phyloP scores from a whole-genome alignment of 1,140 invertebrate species.

The Pogonus chalceus region DNA sequence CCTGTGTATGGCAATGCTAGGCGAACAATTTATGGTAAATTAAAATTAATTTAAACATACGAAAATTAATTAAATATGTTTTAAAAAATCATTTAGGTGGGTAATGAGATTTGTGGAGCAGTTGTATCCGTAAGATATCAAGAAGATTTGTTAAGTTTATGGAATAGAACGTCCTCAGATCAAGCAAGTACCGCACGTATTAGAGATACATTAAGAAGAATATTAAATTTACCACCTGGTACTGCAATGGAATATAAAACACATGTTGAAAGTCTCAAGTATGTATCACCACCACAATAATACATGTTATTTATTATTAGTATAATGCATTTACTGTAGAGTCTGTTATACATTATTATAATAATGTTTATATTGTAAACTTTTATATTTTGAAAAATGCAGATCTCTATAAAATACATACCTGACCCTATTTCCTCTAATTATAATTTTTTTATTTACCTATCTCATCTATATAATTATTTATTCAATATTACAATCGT shows the following conservation, averaged over 20 bases:
- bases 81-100: slow-evolving; percentile 38
- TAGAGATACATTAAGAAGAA: slow-evolving; percentile 84
- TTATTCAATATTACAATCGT: too few species aligned
- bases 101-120: slow-evolving; percentile 96
- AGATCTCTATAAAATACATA: neutral
- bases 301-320: slow-evolving; percentile 7
- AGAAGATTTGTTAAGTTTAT: slow-evolving; percentile 96
- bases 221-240: slow-evolving; percentile 87
- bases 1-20: slow-evolving; percentile 92
- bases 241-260: slow-evolving; percentile 95
- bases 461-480: too few species aligned
- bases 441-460: too few species aligned
- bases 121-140: slow-evolving; percentile 70
- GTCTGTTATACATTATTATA: slow-evolving; percentile 5
- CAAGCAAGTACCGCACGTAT: slow-evolving; percentile 78
- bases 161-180: slow-evolving; percentile 92
- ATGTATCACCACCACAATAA: slow-evolving; percentile 15
- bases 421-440: too few species aligned
- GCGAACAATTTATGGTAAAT: slow-evolving; percentile 94
- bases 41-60: neutral
- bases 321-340: slow-evolving; percentile 5
- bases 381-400: neutral
- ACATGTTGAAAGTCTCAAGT: slow-evolving; percentile 52
- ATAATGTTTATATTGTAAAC: slow-evolving; percentile 4
- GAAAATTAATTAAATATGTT: slow-evolving; percentile 26